Base-by-base conservation (phyloP, 2,113 vertebrate genomes). In the Centropus unirufus region DNA sequence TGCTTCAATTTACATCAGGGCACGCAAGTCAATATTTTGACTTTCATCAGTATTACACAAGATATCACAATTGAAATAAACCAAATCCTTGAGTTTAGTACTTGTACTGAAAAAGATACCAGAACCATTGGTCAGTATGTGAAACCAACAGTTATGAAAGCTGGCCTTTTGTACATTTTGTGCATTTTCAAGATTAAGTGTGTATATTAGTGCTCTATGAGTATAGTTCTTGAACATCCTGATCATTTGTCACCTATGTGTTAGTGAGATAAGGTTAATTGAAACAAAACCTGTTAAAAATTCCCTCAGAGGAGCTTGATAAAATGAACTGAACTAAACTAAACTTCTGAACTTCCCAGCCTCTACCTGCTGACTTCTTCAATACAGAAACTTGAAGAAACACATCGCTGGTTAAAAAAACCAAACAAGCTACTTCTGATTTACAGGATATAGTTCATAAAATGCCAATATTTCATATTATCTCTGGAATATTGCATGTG, bases 121-220 rank as follows among this genome's bases (percentile, higher is more conserved):
- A 68, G 49, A 61, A 11, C 9, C 49, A 21, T 44, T 69, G 6
- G 11, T 58, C 49, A 75, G 78, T 36, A n/a, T 1, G 0, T 58
- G 42, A 74, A 80, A 55, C 8, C 23, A 30, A 0, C 42, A 36
- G 29, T 63, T 87, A 12, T 64, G 34, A 34, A 74, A 88, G 21
- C 4, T 80, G 27, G 1, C 21, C 22, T 87, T 36, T 87, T 0
- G 0, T 40, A 1, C 21, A 22, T 87, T 36, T 87, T 0, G 0
- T 40, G 24, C 22, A 7, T 73, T 93, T 73, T 51, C 32, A 74
- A 77, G 29, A 6, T 69, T 16, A 72, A 58, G 5, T 34, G 5
- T 62, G 10, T 34, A 19, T 11, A 4, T 4, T 59, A 27, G 5
- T 68, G 39, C 9, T 59, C 8, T 67, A 1, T 34, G 34, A 72